These are phyloP conservation scores for Saxidomus purpurata DNA, from an alignment of 1,140 invertebrate species.

Conservation along the genomic window DNA sequence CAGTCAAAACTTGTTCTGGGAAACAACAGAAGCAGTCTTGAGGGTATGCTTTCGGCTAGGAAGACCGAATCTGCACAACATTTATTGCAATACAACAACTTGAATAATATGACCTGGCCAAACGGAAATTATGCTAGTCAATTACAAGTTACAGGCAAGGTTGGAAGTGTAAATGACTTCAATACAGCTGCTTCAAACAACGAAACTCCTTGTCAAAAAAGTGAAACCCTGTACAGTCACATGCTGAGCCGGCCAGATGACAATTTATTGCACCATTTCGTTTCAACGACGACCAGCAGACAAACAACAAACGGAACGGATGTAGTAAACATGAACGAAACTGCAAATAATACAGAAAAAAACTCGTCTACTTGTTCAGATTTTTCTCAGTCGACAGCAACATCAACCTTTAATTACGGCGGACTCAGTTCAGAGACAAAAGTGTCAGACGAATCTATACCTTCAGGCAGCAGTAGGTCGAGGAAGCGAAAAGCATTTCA, in stretches of 20 bases:
- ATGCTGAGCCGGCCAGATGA: neutral
- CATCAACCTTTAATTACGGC: neutral
- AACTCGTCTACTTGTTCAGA: neutral
- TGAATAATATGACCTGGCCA: too few species aligned
- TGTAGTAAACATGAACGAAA: neutral
- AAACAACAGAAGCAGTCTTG: neutral
- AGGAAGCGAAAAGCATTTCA: slow-evolving; percentile 28
- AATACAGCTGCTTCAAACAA: too few species aligned
- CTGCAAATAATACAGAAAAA: neutral
- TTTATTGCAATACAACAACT: too few species aligned
- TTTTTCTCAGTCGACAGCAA: neutral
- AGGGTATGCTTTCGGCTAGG: too few species aligned
- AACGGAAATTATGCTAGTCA: too few species aligned
- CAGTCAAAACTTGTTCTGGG: neutral
- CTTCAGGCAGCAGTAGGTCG: neutral
- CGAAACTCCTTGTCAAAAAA: too few species aligned
- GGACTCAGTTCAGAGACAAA: neutral
- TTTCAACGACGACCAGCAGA: neutral
- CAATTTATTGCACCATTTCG: neutral
- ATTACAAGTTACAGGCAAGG: too few species aligned
- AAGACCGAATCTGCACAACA: too few species aligned
- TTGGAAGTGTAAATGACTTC: too few species aligned
- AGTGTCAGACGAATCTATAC: neutral
- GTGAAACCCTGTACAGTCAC: neutral
- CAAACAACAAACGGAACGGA: neutral